phyloP scores from a whole-genome alignment of 2,113 vertebrate species.

The Erythrolamprus reginae region DNA sequence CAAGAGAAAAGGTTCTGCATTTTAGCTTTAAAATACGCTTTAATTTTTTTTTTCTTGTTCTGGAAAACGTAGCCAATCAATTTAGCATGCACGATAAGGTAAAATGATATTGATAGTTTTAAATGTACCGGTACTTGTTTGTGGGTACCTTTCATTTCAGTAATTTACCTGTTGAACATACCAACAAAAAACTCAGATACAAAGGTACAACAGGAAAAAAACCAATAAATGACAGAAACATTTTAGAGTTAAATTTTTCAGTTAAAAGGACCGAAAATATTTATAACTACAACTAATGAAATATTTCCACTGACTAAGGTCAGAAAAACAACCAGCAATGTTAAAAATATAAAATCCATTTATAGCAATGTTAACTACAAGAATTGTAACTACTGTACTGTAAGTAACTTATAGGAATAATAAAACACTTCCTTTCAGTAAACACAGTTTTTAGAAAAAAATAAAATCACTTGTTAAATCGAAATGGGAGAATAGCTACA shows the following conservation, averaged over 20 bases:
- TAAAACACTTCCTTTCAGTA: slow-evolving; percentile 51
- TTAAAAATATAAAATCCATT: slow-evolving; percentile 56
- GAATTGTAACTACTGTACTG: slow-evolving; percentile 46
- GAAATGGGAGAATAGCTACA: slow-evolving; percentile 48
- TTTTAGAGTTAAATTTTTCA: slow-evolving; percentile 35
- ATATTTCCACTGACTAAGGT: slow-evolving; percentile 41
- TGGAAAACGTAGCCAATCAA: background rate
- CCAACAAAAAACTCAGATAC: background rate
- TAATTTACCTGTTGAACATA: background rate
- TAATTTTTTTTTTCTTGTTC: background rate
- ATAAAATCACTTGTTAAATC: slow-evolving; percentile 48
- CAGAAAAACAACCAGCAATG: slow-evolving; percentile 47
- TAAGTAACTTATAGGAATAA: slow-evolving; percentile 64
- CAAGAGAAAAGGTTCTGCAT: background rate
- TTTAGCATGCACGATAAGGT: background rate
- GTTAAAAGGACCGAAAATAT: slow-evolving; percentile 36
- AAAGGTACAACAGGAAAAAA: background rate
- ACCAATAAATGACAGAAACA: background rate
- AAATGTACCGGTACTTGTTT: background rate
- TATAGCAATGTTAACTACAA: slow-evolving; percentile 57
- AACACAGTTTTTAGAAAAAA: slow-evolving; percentile 54
- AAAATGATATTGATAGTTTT: background rate
- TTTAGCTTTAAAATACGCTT: background rate
- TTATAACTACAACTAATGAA: slow-evolving; percentile 50
- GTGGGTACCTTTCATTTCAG: background rate